Evolutionary conservation across 2,888 invertebrate species (phyloP).

Genomic region (Ormyrus thymus): DNA sequence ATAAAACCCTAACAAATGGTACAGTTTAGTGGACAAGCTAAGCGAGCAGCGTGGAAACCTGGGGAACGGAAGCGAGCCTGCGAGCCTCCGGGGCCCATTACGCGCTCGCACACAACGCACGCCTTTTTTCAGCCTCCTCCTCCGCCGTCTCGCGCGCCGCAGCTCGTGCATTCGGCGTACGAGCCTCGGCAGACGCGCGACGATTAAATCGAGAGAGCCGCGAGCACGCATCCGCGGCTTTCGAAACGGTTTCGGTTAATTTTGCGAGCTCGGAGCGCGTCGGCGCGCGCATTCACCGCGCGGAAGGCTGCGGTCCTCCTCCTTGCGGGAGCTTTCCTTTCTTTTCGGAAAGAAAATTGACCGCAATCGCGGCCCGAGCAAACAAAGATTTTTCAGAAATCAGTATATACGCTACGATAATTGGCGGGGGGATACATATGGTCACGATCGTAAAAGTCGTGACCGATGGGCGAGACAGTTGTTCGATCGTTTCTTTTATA

Average conservation of each 20-base stretch:
- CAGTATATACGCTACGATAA: not conserved
- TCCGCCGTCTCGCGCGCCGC: not conserved
- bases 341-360: slow-evolving; percentile 5
- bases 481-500: not conserved
- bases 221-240: not conserved
- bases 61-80: slow-evolving; percentile 65
- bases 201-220: not conserved
- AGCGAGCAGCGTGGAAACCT: slow-evolving; percentile 59
- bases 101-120: slow-evolving; percentile 45
- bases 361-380: not conserved
- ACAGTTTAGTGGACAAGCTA: slow-evolving; percentile 57
- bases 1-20: slow-evolving; percentile 59
- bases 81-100: slow-evolving; percentile 61
- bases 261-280: not conserved
- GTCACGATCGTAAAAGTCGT: not conserved
- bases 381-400: slow-evolving; percentile 23
- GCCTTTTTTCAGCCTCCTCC: slow-evolving; percentile 1
- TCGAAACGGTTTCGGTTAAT: slow-evolving; percentile 6
- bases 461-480: not conserved
- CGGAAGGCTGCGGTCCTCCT: not conserved
- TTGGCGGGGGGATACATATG: not conserved
- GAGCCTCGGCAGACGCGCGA: too few species aligned
- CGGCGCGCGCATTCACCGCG: not conserved
- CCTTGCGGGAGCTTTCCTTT: not conserved
- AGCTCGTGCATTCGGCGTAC: too few species aligned